Evolutionary conservation across 1,140 invertebrate genomes (phyloP).

Genomic region (Gerris buenoi): DNA sequence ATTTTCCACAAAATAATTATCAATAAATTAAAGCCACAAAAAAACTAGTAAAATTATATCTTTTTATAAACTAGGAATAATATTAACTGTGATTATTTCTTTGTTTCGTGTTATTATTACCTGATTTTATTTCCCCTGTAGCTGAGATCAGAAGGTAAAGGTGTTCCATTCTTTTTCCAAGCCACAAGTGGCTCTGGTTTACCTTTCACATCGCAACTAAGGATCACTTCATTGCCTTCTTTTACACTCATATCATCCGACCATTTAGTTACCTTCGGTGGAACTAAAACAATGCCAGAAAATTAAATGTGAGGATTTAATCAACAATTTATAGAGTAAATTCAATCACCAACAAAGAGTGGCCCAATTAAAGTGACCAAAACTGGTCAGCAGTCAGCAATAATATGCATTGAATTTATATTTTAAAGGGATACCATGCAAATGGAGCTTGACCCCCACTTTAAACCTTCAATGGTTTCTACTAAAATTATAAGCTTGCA

Average conservation of each 20-base stretch:
- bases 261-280: neutral
- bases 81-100: too few relatives aligned
- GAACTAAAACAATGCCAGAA: neutral
- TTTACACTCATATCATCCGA: neutral
- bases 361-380: too few relatives aligned
- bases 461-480: too few relatives aligned
- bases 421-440: too few relatives aligned
- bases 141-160: conserved; percentile 2
- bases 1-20: neutral
- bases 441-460: too few relatives aligned
- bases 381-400: too few relatives aligned
- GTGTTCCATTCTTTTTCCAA: conserved; percentile 8
- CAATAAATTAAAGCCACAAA: neutral
- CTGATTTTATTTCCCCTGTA: neutral
- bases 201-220: conserved; percentile 7
- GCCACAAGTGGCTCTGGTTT: conserved; percentile 5
- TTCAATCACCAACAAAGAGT: too few relatives aligned
- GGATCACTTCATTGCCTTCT: conserved; percentile 4
- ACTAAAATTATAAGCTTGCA: too few relatives aligned
- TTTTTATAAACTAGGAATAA: too few relatives aligned
- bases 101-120: too few relatives aligned
- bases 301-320: neutral
- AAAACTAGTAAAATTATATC: too few relatives aligned
- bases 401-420: too few relatives aligned
- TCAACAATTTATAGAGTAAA: neutral